phyloP scores from a whole-genome alignment of 2,797 vertebrate species.

The Bovichtus diacanthus region DNA sequence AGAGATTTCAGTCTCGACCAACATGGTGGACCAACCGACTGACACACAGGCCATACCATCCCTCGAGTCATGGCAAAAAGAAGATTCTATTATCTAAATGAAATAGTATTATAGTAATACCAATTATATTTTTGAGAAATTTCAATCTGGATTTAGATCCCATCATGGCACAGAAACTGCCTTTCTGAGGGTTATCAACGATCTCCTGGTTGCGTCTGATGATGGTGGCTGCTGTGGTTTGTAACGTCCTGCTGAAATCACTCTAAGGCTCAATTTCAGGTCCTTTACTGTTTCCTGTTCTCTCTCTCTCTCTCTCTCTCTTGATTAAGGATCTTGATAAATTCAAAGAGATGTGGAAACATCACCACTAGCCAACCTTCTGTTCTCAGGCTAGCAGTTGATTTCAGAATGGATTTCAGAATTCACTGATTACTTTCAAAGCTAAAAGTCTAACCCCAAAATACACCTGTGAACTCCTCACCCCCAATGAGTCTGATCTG shows the following conservation, averaged over 20 bases:
- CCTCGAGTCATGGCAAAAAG: not conserved
- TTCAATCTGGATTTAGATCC: not conserved
- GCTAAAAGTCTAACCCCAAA: not conserved
- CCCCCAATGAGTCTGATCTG: not conserved
- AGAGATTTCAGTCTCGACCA: not conserved
- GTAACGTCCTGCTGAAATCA: no score
- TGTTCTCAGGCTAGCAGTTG: not conserved
- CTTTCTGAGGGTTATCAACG: not conserved
- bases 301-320: no score
- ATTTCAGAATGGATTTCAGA: not conserved
- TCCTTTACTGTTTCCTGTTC: not conserved
- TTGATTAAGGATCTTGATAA: not conserved
- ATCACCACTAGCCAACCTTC: not conserved
- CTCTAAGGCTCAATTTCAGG: not conserved
- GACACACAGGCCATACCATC: no score
- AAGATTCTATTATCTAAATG: not conserved
- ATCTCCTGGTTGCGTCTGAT: not conserved
- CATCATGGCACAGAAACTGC: not conserved
- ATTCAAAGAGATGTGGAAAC: not conserved
- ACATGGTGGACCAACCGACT: not conserved
- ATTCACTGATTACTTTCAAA: not conserved
- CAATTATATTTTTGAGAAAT: not conserved
- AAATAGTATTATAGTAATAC: not conserved
- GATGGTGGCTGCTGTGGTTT: not conserved
- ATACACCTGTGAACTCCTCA: not conserved